A percentile compares a stretch with the other conserved stretches of the same genome.
Evolutionary conservation across 2,113 vertebrate genomes (phyloP).

Genomic region (Urocynchramus pylzowi): DNA sequence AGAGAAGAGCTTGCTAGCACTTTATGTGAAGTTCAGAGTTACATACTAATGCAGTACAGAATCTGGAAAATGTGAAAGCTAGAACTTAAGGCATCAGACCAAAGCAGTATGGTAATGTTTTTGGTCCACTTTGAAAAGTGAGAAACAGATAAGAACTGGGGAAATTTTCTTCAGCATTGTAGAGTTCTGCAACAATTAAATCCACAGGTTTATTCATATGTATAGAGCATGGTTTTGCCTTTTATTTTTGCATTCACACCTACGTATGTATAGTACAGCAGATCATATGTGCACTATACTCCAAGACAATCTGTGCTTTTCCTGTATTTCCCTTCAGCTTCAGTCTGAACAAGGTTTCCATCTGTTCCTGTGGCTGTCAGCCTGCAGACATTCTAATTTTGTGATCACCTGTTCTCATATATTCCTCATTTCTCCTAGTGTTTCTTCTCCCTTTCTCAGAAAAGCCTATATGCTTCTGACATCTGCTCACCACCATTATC

Average conservation of each 20-base stretch:
- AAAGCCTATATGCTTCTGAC: slow-evolving; percentile 1
- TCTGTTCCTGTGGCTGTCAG: slow-evolving; percentile 31
- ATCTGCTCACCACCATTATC: slow-evolving; percentile 24
- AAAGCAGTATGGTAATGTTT: not conserved
- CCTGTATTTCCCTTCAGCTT: slow-evolving; percentile 12
- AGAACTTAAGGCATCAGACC: not conserved
- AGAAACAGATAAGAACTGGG: not conserved
- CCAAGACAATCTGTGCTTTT: not conserved
- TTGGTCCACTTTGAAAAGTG: not conserved
- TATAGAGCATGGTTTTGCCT: not conserved
- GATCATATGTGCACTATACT: not conserved
- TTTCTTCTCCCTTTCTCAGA: slow-evolving; percentile 3
- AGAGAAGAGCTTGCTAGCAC: not conserved
- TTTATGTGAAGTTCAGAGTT: not conserved
- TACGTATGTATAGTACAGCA: not conserved
- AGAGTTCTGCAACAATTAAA: not conserved
- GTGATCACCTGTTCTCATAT: slow-evolving; percentile 42
- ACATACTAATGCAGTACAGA: not conserved
- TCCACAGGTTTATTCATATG: not conserved
- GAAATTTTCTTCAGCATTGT: not conserved
- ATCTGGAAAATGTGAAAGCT: not conserved
- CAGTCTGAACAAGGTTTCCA: not conserved
- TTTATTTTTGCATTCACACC: not conserved
- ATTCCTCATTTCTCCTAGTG: not conserved
- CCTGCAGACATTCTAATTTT: slow-evolving; percentile 34